Base-by-base conservation (phyloP, 2,888 invertebrate species). In the Aspidapion aeneum region DNA sequence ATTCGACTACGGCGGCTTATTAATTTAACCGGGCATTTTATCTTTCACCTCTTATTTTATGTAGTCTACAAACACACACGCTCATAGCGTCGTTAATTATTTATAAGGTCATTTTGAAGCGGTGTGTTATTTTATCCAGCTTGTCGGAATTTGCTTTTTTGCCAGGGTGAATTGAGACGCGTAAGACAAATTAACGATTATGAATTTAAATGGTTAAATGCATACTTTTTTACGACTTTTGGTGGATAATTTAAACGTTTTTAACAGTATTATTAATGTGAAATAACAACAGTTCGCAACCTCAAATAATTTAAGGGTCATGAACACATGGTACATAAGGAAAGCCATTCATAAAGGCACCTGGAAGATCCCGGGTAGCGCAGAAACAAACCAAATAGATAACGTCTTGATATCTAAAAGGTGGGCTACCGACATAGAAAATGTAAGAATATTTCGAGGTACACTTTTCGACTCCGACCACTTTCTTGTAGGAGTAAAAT, bases 31-130 rank as follows among this genome's bases (percentile, higher is more conserved):
- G 50, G 57, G 59, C 59, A 62, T 64, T 64, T 64, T 62, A 65
- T 65, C 62, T 65, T 65, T 62, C 65, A 62, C 62, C 65, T 62
- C 57, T 58, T 65, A 62, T 65, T 65, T 62, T 65, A 65, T 62
- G 63, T 58, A 61, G 57, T 63, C 54, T 62, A 56, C 61, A 57
- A 60, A 59, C 56, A 65, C 56, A 64, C 65, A 65, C 65, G 62
- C 62, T 62, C 57, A 62, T 65, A 62, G 17, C 60, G 62, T 69
- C 67, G 71, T 72, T 73, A 72, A 72, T 72, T 73, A 71, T 73
- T 71, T 72, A 73, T 72, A 72, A 71, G 64, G 68, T 66, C 66
- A 63, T 68, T 64, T 61, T 64, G 66, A 68, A 63, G 67, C 64
- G 66, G 63, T 67, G 68, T 65, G 65, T 68, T 69, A 69, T 69